phyloP scores from a whole-genome alignment of 2,797 vertebrate genomes.

The Enteromius radiatus region DNA sequence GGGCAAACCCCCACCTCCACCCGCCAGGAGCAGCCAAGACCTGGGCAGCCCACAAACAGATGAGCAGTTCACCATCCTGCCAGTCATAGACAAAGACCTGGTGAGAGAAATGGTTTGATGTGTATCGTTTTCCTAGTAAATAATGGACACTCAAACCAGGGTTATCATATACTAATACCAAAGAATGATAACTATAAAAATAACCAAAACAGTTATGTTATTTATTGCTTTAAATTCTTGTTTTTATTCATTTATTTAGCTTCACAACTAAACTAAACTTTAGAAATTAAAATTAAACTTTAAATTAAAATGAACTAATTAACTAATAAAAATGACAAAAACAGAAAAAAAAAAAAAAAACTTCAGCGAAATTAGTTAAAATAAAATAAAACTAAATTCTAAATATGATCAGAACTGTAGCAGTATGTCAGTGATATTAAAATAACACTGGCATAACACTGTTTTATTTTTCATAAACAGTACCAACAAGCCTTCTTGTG shows the following conservation, averaged over 20 bases:
- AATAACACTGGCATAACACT: neutral
- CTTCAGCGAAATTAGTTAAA: neutral
- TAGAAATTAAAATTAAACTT: too few relatives aligned
- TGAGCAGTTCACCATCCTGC: slow-evolving; percentile 69
- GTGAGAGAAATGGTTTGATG: slow-evolving; percentile 67
- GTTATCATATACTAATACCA: neutral
- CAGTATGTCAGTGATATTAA: neutral
- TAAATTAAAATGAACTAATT: neutral
- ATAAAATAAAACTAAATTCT: neutral
- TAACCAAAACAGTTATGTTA: neutral
- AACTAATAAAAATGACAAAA: neutral
- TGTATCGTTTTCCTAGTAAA: neutral
- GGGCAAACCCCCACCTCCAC: slow-evolving; percentile 70
- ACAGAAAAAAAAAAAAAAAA: neutral
- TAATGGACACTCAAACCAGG: neutral
- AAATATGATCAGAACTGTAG: neutral
- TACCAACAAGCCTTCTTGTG: neutral
- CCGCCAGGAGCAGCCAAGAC: slow-evolving; percentile 73
- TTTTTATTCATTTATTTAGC: neutral
- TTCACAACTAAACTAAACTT: neutral
- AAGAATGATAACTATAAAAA: neutral
- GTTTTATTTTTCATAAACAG: neutral
- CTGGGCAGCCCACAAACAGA: slow-evolving; percentile 70
- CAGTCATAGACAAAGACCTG: slow-evolving; percentile 76
- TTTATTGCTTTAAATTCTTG: neutral